These are phyloP conservation scores for Talpa occidentalis DNA, from an alignment of 2,113 vertebrate species.

Conservation along the genomic window DNA sequence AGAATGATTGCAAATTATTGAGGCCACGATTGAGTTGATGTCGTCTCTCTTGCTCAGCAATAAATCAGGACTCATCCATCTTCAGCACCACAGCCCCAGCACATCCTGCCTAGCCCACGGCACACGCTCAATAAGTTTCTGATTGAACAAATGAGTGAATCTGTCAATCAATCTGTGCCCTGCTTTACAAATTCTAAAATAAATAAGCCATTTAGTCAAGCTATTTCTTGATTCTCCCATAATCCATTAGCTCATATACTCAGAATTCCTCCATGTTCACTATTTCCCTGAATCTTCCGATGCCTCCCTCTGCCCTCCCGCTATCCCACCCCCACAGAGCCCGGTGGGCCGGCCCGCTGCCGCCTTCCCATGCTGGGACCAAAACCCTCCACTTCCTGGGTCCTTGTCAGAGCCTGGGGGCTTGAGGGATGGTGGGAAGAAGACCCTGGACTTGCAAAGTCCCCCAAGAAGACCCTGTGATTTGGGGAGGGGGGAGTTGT, in stretches of 20 bases:
- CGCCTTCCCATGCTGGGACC: too few relatives aligned
- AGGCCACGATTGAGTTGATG: too few relatives aligned
- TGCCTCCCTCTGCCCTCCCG: not conserved
- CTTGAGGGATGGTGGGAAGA: not conserved
- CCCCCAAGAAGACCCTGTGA: not conserved
- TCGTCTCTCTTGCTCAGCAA: not conserved
- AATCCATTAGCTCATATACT: fast-evolving
- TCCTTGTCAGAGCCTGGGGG: too few relatives aligned
- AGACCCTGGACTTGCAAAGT: not conserved
- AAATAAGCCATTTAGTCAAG: not conserved
- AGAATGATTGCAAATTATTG: not conserved
- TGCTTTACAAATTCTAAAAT: not conserved
- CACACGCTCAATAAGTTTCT: not conserved
- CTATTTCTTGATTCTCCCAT: not conserved
- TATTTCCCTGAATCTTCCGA: not conserved
- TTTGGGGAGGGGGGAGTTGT: not conserved
- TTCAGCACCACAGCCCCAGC: too few relatives aligned
- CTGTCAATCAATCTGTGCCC: not conserved
- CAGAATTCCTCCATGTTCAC: not conserved
- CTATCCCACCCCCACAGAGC: too few relatives aligned
- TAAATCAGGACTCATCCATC: not conserved
- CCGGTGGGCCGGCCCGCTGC: too few relatives aligned
- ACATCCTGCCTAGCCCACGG: not conserved
- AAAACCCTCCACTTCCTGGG: too few relatives aligned
- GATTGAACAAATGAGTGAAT: not conserved